Evolutionary conservation across 2,888 invertebrate species (phyloP), one percentile per base, ranked within the genome.

Genomic region (Ctenicera cuprea): DNA sequence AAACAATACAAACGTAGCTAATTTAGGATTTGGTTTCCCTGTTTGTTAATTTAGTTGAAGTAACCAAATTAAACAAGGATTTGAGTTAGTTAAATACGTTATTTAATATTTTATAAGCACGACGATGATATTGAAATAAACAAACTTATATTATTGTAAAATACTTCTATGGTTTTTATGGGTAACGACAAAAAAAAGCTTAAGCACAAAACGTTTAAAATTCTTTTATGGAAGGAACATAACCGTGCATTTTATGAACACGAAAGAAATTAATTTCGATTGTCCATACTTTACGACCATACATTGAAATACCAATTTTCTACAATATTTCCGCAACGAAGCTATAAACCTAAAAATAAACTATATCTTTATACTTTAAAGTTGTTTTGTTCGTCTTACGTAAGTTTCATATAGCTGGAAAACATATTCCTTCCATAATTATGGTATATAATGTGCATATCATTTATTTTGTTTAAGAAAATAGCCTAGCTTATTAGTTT

Each of bases 401-500:
- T 14, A 8, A n/a, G 12, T 22, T 54, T 54, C n/a, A n/a, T 54
- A 54, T 30, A 14, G 54, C 54, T 54, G n/a, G 54, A 50, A 50
- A 50, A 12, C 16, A 11, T 11, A 50, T 16, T 20, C 16, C 3
- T 50, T 22, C 4, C 22, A 9, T 18, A 18, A 50, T 50, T 50
- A 22, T 50, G 3, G n/a, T 16, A 48, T 48, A 48, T 18, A 48
- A 48, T 48, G 16, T 48, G 48, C 30, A 54, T 54, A n/a, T 54
- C 26, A 54, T 30, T 54, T 54, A 41, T 59, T 67, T 26, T 30
- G 48, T 48, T 54, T 37, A 52, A 50, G 61, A 65, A 65, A 50
- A 38, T 57, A 50, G 59, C 20, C 30, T 2, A 30, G 37, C 62
- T 64, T 64, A 68, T 76, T 76, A 74, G 72, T 71, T 74, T 61